Percentiles rank a stretch among this genome's conserved stretches.
Conservation (phyloP, 2,888 invertebrate species). For the Catocala sponsa region DNA sequence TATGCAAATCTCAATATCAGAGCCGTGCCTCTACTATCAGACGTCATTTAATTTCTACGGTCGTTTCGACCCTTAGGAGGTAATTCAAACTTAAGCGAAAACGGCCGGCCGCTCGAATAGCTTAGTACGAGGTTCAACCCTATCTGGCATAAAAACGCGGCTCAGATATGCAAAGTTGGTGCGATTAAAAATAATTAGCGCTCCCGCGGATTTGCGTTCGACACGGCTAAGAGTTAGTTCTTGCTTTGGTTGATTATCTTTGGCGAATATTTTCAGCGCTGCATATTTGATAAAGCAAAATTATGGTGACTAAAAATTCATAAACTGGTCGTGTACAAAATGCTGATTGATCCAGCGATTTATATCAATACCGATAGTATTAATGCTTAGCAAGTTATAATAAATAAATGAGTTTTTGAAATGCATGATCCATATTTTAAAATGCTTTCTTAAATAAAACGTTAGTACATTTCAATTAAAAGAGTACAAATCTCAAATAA, state of each 20-base stretch:
- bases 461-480: too few relatives aligned
- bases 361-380: too few relatives aligned
- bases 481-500: too few relatives aligned
- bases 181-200: slow-evolving; percentile 80
- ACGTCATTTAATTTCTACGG: slow-evolving; percentile 56
- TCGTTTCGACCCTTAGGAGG: slow-evolving; percentile 63
- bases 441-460: too few relatives aligned
- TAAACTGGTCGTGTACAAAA: too few relatives aligned
- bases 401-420: too few relatives aligned
- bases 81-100: slow-evolving; percentile 66
- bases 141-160: slow-evolving; percentile 56
- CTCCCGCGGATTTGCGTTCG: slow-evolving; percentile 63
- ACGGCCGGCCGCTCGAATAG: slow-evolving; percentile 52
- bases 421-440: too few relatives aligned
- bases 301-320: neutral
- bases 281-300: slow-evolving; percentile 9
- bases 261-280: slow-evolving; percentile 30
- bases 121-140: slow-evolving; percentile 49
- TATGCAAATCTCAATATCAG: slow-evolving; percentile 72
- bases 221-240: slow-evolving; percentile 43
- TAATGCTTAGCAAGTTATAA: too few relatives aligned
- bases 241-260: slow-evolving; percentile 56
- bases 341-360: too few relatives aligned
- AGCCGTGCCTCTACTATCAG: slow-evolving; percentile 47
- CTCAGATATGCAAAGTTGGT: slow-evolving; percentile 59